phyloP scores from a whole-genome alignment of 2,113 vertebrate species.

The Limnothrissa miodon region DNA sequence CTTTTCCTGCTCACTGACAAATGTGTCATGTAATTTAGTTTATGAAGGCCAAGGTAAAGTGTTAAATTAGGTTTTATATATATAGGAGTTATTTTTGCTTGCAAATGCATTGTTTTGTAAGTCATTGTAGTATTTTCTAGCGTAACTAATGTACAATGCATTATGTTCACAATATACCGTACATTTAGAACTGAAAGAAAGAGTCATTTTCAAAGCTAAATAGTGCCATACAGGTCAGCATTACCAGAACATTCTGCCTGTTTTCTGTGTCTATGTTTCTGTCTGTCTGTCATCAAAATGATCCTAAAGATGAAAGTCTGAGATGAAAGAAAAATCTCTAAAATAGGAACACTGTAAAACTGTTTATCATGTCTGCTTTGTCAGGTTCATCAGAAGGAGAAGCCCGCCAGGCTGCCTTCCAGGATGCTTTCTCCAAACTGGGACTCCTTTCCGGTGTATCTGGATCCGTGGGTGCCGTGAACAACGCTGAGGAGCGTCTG shows the following conservation, averaged over 20 bases:
- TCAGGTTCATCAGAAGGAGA: neutral
- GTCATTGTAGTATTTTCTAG: no score
- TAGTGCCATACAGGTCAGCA: no score
- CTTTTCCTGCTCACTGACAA: neutral
- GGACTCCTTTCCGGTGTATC: neutral
- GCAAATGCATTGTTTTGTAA: neutral
- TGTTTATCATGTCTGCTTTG: neutral
- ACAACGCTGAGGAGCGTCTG: neutral
- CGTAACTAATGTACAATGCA: no score
- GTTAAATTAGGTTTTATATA: neutral
- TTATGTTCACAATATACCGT: no score
- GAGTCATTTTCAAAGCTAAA: no score
- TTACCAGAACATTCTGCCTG: no score
- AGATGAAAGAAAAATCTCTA: neutral
- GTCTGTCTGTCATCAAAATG: no score
- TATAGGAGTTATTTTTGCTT: neutral
- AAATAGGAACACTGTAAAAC: neutral
- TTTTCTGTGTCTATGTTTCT: no score
- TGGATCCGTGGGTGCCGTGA: neutral
- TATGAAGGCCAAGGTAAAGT: neutral
- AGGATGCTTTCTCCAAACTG: neutral
- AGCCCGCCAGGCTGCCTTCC: neutral
- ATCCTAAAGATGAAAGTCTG: no score
- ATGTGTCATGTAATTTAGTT: neutral
- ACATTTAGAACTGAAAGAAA: no score